Evolutionary conservation across 2,888 invertebrate genomes (phyloP), one percentile per base, ranked within the genome.

Genomic region (Mechanitis mazaeus): DNA sequence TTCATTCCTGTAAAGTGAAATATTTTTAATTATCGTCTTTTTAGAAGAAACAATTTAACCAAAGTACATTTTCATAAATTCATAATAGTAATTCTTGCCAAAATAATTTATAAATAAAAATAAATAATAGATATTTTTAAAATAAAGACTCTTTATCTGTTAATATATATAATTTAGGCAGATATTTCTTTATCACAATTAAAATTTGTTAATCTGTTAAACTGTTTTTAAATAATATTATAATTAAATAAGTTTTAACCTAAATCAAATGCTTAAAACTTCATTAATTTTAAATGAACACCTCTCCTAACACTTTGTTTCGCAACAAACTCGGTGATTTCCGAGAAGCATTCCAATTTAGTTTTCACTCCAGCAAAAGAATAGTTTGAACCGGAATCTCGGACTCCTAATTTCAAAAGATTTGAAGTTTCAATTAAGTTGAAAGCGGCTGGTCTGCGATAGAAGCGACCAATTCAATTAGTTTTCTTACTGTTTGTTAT

Each of bases 391-490:
- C 69, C 60, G 69, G 68, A 67, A 71, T 69, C 60, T 59, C 65
- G 33, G 61, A 65, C 60, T 66, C 62, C 61, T 68, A 67, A 70
- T 69, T 69, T 68, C 63, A 62, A 65, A 61, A 68, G 68, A 68
- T 71, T 69, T 69, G 60, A 66, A 69, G 64, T 68, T 72, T 70
- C 71, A 71, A 71, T 72, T 71, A 71, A 67, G 59, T 66, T 68
- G 65, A 64, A 68, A 65, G 66, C 66, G 65, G 58, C 63, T 64
- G 64, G 68, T 64, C 56, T 66, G 58, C 63, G 67, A 71, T 68
- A 68, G 67, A 69, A 65, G 66, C 61, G 63, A 56, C 61, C 60
- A 63, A 64, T 63, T 64, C 61, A 64, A 68, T 66, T 60, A 58
- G 31, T 50, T 31, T 31, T 28, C 31, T 7, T 31, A 7, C 50